phyloP scores from a whole-genome alignment of 2,797 vertebrate species.

The Percopsis omiscomaycus region DNA sequence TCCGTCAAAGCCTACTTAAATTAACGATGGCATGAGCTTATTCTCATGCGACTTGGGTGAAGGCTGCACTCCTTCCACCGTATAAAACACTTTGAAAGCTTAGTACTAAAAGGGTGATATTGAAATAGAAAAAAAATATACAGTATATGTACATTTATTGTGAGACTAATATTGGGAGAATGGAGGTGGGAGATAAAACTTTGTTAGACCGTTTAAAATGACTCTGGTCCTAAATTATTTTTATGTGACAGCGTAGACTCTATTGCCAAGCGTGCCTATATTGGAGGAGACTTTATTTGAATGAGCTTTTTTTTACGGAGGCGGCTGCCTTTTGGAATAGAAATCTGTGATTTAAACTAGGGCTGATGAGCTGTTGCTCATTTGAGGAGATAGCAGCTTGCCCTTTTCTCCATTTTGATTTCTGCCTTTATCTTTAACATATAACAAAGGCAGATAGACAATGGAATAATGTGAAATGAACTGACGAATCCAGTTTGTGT shows the following conservation, averaged over 20 bases:
- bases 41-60: constrained; percentile 42
- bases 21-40: constrained; percentile 42
- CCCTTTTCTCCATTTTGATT: constrained; percentile 85
- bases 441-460: constrained; percentile 85
- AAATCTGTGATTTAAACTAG: constrained; percentile 83
- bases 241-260: constrained; percentile 63
- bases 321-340: constrained; percentile 77
- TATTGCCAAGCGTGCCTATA: constrained; percentile 63
- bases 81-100: constrained; percentile 13
- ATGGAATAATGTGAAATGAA: constrained; percentile 84
- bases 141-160: constrained; percentile 30
- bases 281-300: constrained; percentile 72
- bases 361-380: constrained; percentile 84
- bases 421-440: constrained; percentile 84
- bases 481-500: constrained; percentile 81
- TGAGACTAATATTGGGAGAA: constrained; percentile 32
- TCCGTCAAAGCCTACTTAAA: constrained; percentile 50
- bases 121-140: constrained; percentile 8
- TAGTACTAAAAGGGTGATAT: constrained; percentile 11
- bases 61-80: not conserved
- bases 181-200: constrained; percentile 47
- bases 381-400: constrained; percentile 84
- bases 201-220: constrained; percentile 53
- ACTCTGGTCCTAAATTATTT: constrained; percentile 62
- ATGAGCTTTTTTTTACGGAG: constrained; percentile 65